These are phyloP conservation scores for Melanocharis versteri DNA, from an alignment of 2,113 vertebrate genomes.

Conservation along the genomic window DNA sequence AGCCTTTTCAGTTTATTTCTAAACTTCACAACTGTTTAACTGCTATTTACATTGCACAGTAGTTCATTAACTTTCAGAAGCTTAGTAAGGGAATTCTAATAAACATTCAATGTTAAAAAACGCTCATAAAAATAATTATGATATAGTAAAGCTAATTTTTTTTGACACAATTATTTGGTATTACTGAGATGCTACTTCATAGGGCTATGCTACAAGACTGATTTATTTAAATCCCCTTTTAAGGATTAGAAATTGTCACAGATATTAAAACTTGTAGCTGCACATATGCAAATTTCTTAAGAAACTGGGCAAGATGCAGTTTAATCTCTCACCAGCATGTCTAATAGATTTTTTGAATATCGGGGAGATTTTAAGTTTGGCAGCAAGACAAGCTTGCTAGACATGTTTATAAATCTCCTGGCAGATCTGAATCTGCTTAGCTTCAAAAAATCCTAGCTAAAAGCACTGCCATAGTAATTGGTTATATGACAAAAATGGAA, in stretches of 20 bases:
- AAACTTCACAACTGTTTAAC: background rate
- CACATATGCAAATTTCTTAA: background rate
- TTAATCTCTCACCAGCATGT: constrained; percentile 12
- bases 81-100: background rate
- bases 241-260: constrained; percentile 8
- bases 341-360: constrained; percentile 39
- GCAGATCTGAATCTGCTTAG: constrained; percentile 46
- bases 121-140: background rate
- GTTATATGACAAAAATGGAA: constrained; percentile 32
- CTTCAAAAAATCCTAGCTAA: constrained; percentile 23
- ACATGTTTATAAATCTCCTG: constrained; percentile 41
- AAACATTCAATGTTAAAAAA: background rate
- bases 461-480: constrained; percentile 34
- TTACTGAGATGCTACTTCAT: background rate
- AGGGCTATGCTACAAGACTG: background rate
- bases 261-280: constrained; percentile 1
- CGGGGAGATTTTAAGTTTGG: constrained; percentile 48
- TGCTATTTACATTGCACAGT: background rate
- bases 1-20: background rate
- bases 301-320: constrained; percentile 17
- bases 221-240: constrained; percentile 20
- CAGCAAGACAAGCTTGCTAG: constrained; percentile 37
- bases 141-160: background rate
- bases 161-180: background rate
- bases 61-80: background rate